A percentile compares a stretch with the other conserved stretches of the same genome.
Conservation (phyloP, 1,140 invertebrate species). For the Drosophila bipectinata region DNA sequence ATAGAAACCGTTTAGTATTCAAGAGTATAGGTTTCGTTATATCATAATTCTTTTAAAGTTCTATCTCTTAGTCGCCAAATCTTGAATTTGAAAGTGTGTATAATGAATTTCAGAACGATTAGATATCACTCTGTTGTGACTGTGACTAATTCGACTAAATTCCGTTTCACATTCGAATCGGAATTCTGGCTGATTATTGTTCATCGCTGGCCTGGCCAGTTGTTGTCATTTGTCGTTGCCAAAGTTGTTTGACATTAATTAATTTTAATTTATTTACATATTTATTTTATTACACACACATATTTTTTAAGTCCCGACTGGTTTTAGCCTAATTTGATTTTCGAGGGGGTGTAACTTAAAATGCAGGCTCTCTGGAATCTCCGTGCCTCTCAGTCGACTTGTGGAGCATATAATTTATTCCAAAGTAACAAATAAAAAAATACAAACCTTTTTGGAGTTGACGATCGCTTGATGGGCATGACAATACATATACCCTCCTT, state of each 20-base stretch:
- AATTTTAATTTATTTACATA: slow-evolving; percentile 78
- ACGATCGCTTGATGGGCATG: slow-evolving; percentile 37
- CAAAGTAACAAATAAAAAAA: slow-evolving; percentile 26
- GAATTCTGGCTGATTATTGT: slow-evolving; percentile 37
- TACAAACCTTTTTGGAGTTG: slow-evolving; percentile 23
- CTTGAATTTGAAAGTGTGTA: too few relatives aligned
- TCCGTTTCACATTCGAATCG: slow-evolving; percentile 16
- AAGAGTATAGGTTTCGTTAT: too few relatives aligned
- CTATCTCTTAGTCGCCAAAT: too few relatives aligned
- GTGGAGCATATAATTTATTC: slow-evolving; percentile 44
- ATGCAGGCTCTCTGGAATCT: slow-evolving; percentile 32
- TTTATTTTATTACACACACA: slow-evolving; percentile 69
- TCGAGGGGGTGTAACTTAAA: slow-evolving; percentile 35
- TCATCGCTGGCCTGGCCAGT: slow-evolving; percentile 14
- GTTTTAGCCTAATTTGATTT: slow-evolving; percentile 38
- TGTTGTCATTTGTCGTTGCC: slow-evolving; percentile 40
- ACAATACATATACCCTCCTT: background rate
- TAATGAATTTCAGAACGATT: slow-evolving; percentile 2
- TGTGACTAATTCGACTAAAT: slow-evolving; percentile 46
- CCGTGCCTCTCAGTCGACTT: background rate
- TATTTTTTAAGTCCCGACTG: slow-evolving; percentile 26
- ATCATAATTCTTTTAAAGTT: too few relatives aligned
- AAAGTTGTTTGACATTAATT: slow-evolving; percentile 71
- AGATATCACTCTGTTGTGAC: slow-evolving; percentile 7
- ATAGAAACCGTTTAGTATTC: too few relatives aligned